Evolutionary conservation across 2,888 invertebrate species (phyloP).

Genomic region (Netelia virgata): DNA sequence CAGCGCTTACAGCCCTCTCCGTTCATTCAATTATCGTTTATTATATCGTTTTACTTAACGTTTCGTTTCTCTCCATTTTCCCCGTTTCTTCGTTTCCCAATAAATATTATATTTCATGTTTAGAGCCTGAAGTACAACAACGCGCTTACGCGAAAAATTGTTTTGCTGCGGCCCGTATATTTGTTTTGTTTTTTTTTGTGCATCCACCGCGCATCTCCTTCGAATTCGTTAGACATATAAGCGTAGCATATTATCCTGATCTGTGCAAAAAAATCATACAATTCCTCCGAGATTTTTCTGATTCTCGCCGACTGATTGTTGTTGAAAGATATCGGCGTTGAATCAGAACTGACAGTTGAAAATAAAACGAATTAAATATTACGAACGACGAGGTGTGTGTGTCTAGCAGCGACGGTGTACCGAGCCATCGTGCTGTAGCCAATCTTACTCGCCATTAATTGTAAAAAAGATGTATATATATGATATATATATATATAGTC

Average conservation of each 20-base stretch:
- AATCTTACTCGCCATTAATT: slow-evolving; percentile 60
- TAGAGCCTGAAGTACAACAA: slow-evolving; percentile 16
- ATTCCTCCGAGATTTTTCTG: not conserved
- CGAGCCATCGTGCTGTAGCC: slow-evolving; percentile 76
- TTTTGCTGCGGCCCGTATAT: not conserved
- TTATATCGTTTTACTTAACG: slow-evolving; percentile 16
- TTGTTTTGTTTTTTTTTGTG: slow-evolving; percentile 32
- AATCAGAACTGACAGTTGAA: slow-evolving; percentile 4
- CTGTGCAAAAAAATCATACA: slow-evolving; percentile 3
- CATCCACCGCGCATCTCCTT: slow-evolving; percentile 17
- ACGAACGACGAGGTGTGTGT: slow-evolving; percentile 58
- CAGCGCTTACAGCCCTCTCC: slow-evolving; percentile 32
- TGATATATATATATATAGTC: slow-evolving; percentile 34
- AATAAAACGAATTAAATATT: slow-evolving; percentile 29
- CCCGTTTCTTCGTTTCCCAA: slow-evolving; percentile 13
- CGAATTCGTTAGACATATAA: slow-evolving; percentile 41
- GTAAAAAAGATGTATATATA: slow-evolving; percentile 58
- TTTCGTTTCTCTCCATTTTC: not conserved
- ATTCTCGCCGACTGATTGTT: not conserved
- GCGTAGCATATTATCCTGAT: slow-evolving; percentile 10
- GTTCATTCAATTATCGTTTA: slow-evolving; percentile 38
- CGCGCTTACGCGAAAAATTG: not conserved
- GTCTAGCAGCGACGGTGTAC: slow-evolving; percentile 75
- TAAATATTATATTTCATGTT: slow-evolving; percentile 47
- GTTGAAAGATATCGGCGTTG: slow-evolving; percentile 33